Evolutionary conservation across 1,140 invertebrate genomes (phyloP).

Genomic region (Pemphigus obesinymphae): DNA sequence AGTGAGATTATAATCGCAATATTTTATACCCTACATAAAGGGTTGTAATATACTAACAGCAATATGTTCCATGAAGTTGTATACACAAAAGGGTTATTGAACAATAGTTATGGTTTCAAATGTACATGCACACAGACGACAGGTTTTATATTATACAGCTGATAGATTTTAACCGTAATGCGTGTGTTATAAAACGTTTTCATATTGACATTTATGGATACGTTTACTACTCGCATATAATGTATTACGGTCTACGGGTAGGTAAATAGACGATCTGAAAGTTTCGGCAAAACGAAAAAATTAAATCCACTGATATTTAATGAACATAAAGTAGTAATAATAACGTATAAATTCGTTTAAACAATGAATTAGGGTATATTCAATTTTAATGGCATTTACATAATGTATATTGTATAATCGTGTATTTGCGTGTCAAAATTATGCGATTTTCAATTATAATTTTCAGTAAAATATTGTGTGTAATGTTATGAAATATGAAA

Average conservation of each 20-base stretch:
- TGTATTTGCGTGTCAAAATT: too few relatives aligned
- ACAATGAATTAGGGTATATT: too few relatives aligned
- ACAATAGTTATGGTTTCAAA: constrained; percentile 20
- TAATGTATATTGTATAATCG: too few relatives aligned
- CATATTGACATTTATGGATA: background rate
- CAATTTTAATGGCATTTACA: too few relatives aligned
- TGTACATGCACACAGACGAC: background rate
- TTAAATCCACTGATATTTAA: too few relatives aligned
- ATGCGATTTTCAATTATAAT: too few relatives aligned
- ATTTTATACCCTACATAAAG: background rate
- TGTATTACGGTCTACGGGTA: too few relatives aligned
- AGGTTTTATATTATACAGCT: constrained; percentile 9
- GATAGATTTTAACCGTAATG: background rate
- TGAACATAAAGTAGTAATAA: background rate
- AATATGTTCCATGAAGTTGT: background rate
- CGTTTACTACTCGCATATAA: background rate
- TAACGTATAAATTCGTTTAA: too few relatives aligned
- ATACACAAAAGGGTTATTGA: constrained; percentile 10
- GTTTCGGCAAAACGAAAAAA: too few relatives aligned
- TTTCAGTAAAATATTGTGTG: too few relatives aligned
- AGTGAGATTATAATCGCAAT: constrained; percentile 19
- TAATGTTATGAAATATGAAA: too few relatives aligned
- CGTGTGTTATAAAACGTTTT: background rate
- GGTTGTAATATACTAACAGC: background rate
- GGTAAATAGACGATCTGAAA: background rate